Evolutionary conservation across 2,888 invertebrate species (phyloP).

Genomic region (Opisthograptis luteolata): DNA sequence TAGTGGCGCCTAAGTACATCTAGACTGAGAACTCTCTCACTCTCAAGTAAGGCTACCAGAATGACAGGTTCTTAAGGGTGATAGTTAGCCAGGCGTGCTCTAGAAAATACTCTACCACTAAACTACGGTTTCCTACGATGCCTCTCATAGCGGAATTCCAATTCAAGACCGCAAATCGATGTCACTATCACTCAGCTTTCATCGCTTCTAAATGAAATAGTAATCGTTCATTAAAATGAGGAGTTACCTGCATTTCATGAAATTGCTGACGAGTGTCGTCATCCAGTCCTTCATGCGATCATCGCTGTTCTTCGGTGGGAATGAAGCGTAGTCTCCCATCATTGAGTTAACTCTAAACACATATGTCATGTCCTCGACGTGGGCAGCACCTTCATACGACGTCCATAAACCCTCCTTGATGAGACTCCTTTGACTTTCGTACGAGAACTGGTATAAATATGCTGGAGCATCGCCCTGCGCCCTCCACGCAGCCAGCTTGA

Average conservation of each 20-base stretch:
- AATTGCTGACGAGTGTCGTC: constrained; percentile 38
- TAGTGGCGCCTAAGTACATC: too few relatives aligned
- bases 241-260: constrained; percentile 38
- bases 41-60: too few relatives aligned
- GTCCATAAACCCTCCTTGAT: constrained; percentile 50
- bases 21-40: too few relatives aligned
- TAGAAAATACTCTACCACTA: too few relatives aligned
- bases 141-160: too few relatives aligned
- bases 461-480: constrained; percentile 49
- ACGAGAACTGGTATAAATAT: constrained; percentile 72
- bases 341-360: constrained; percentile 49
- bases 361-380: constrained; percentile 74
- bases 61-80: too few relatives aligned
- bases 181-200: too few relatives aligned
- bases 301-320: constrained; percentile 33
- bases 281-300: constrained; percentile 40
- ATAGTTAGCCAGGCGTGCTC: too few relatives aligned
- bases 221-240: too few relatives aligned
- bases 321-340: constrained; percentile 24
- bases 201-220: too few relatives aligned
- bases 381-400: constrained; percentile 56
- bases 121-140: too few relatives aligned
- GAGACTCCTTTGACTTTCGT: constrained; percentile 63
- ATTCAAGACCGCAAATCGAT: too few relatives aligned
- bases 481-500: constrained; percentile 25